phyloP scores from a whole-genome alignment of 2,113 vertebrate genomes.

The Microcebus murinus region DNA sequence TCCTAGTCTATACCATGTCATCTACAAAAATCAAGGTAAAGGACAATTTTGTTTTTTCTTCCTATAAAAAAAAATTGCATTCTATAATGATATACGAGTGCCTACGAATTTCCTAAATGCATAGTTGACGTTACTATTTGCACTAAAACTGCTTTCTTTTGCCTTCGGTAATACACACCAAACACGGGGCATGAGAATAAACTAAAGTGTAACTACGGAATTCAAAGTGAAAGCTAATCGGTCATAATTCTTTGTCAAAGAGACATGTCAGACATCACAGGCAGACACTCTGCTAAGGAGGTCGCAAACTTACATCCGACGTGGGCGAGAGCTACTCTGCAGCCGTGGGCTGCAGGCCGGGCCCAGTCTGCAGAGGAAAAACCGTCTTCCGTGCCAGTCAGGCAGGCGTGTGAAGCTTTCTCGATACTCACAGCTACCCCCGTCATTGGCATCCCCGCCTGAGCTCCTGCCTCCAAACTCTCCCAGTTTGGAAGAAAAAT shows the following conservation, averaged over 20 bases:
- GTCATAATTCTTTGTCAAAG: background rate
- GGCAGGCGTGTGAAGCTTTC: too few species aligned
- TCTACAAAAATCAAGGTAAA: background rate
- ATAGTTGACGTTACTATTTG: background rate
- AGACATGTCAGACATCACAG: background rate
- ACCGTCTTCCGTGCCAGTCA: too few species aligned
- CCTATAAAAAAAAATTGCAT: background rate
- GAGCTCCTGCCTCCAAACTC: too few species aligned
- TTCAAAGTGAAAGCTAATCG: conserved; percentile 26
- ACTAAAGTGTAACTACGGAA: background rate
- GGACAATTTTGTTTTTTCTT: background rate
- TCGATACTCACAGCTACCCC: too few species aligned
- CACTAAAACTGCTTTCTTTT: background rate
- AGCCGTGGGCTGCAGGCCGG: too few species aligned
- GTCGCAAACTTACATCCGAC: background rate
- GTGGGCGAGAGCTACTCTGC: background rate
- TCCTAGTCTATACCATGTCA: background rate
- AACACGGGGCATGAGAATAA: background rate
- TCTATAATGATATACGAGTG: background rate
- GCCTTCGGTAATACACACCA: background rate
- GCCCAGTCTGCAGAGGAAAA: too few species aligned
- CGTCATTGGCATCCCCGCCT: too few species aligned
- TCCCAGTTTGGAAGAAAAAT: too few species aligned
- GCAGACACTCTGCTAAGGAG: background rate
- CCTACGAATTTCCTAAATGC: background rate